Percentiles rank a stretch among this genome's conserved stretches.
Conservation (phyloP, 2,113 vertebrate genomes). For the Astur gentilis region DNA sequence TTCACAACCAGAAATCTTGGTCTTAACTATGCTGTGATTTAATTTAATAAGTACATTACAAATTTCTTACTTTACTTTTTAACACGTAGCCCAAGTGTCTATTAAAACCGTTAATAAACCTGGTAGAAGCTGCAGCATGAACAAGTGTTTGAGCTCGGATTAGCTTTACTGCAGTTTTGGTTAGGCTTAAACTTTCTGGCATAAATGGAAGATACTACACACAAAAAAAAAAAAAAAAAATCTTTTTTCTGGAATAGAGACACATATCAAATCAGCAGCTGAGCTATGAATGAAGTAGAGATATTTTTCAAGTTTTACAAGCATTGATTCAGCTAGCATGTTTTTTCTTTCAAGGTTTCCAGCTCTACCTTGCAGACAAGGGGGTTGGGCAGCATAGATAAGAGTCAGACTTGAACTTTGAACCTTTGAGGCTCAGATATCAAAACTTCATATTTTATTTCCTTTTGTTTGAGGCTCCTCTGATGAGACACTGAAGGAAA, state of each 20-base stretch:
- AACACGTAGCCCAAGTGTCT: not conserved
- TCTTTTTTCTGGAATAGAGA: not conserved
- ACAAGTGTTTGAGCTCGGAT: not conserved
- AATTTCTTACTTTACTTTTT: not conserved
- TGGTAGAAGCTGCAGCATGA: not conserved
- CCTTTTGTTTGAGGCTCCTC: not conserved
- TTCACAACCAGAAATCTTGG: not conserved
- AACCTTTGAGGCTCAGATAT: conserved; percentile 10
- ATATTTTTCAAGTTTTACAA: not conserved
- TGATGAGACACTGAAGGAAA: not conserved
- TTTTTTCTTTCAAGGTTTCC: conserved; percentile 1
- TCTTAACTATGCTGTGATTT: not conserved
- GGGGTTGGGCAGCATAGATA: not conserved
- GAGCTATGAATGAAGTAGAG: not conserved
- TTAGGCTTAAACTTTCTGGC: not conserved
- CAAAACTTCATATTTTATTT: conserved; percentile 19
- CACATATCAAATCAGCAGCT: not conserved
- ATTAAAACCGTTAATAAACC: not conserved
- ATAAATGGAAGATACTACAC: not conserved
- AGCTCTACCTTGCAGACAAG: not conserved
- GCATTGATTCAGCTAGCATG: not conserved
- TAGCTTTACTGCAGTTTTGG: not conserved
- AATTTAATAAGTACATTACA: not conserved
- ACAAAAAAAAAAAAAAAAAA: not conserved
- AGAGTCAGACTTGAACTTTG: conserved; percentile 13